Conservation (phyloP, 2,113 vertebrate genomes). For the Phaethornis superciliosus region DNA sequence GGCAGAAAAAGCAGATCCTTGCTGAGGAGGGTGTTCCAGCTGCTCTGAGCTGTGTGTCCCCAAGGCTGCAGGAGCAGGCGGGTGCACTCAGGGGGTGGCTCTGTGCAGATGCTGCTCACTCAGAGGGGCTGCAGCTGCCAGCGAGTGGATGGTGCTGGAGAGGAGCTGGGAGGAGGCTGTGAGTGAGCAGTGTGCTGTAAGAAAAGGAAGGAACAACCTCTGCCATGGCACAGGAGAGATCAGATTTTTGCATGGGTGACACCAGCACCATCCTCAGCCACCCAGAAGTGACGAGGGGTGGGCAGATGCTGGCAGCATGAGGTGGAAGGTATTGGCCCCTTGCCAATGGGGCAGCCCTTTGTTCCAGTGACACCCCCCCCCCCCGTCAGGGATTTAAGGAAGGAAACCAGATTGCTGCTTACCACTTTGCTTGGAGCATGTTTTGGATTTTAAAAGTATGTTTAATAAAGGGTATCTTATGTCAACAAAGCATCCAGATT, state of each 20-base stretch:
- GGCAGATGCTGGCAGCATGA: background rate
- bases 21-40: background rate
- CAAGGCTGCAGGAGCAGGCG: background rate
- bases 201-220: background rate
- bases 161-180: background rate
- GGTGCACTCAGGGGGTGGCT: fast-evolving
- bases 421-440: slow-evolving; percentile 44
- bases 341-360: background rate
- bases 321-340: background rate
- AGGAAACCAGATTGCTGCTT: slow-evolving; percentile 57
- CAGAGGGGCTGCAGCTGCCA: fast-evolving
- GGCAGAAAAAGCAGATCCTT: background rate
- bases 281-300: background rate
- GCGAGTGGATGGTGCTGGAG: fast-evolving
- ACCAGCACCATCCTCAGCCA: background rate
- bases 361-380: background rate
- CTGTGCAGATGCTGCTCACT: fast-evolving
- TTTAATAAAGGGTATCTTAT: slow-evolving; percentile 59
- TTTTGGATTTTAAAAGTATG: slow-evolving; percentile 44
- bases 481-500: background rate
- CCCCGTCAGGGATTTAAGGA: background rate
- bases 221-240: background rate
- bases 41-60: background rate
- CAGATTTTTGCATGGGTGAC: background rate
- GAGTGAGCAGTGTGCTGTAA: background rate